Evolutionary conservation across 1,140 invertebrate species (phyloP).

Genomic region (Platyscapa corneri): DNA sequence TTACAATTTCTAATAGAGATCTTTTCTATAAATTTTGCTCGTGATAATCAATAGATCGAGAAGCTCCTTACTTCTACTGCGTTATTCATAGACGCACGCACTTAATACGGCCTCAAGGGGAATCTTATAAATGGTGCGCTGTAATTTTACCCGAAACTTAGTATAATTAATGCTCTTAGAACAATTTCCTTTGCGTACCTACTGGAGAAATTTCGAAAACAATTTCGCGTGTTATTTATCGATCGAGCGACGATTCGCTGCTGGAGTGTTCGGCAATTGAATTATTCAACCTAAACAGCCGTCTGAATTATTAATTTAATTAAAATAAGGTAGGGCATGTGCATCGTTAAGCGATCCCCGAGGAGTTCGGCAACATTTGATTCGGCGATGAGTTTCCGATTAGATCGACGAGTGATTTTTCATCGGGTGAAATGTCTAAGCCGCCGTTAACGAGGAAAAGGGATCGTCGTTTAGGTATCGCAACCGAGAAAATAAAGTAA

Average conservation of each 20-base stretch:
- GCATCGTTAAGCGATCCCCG: too few relatives aligned
- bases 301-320: not conserved
- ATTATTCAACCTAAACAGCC: too few relatives aligned
- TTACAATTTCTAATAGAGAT: not conserved
- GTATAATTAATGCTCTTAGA: not conserved
- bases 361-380: too few relatives aligned
- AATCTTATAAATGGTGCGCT: not conserved
- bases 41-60: constrained; percentile 5
- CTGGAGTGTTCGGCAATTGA: not conserved
- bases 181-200: not conserved
- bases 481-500: too few relatives aligned
- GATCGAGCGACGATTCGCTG: too few relatives aligned
- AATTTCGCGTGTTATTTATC: not conserved
- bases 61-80: not conserved
- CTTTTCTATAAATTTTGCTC: not conserved
- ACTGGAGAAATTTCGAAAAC: not conserved
- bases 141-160: constrained; percentile 7
- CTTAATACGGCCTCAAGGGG: not conserved
- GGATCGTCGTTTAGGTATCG: too few relatives aligned
- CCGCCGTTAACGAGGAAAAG: too few relatives aligned
- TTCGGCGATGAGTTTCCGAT: too few relatives aligned
- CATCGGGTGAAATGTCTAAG: too few relatives aligned
- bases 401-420: too few relatives aligned
- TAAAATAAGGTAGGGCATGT: not conserved
- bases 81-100: constrained; percentile 5